Evolutionary conservation across 2,113 vertebrate genomes (phyloP).

Genomic region (Tachycineta bicolor): DNA sequence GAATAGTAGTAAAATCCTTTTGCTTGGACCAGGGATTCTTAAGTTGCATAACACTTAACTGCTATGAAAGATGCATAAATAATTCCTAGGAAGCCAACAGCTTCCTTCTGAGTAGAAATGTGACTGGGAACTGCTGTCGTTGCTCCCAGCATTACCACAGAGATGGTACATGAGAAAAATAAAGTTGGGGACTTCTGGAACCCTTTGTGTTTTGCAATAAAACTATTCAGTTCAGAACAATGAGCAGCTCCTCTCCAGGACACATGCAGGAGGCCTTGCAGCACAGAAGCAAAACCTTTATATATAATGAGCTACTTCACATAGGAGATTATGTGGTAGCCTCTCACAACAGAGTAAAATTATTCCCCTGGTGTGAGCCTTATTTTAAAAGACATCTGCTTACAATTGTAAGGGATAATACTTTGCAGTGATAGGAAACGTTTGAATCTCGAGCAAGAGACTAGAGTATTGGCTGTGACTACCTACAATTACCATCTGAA

Average conservation of each 20-base stretch:
- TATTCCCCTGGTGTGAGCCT: neutral
- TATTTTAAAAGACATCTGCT: constrained; percentile 11
- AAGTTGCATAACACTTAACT: neutral
- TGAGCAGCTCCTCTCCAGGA: neutral
- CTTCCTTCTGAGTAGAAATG: neutral
- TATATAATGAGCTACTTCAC: neutral
- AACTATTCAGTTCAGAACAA: neutral
- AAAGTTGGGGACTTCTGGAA: neutral
- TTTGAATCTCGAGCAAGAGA: neutral
- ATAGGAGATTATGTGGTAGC: neutral
- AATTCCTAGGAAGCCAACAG: neutral
- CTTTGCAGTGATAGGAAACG: neutral
- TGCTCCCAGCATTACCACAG: neutral
- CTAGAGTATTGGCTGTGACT: neutral
- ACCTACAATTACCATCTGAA: neutral
- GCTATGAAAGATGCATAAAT: neutral
- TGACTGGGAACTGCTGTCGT: neutral
- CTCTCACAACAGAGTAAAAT: neutral
- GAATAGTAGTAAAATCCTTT: neutral
- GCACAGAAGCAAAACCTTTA: neutral
- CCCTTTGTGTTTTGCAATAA: neutral
- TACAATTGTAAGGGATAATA: neutral
- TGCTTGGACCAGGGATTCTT: neutral
- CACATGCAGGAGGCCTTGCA: neutral
- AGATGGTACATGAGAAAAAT: neutral